phyloP scores from a whole-genome alignment of 2,888 invertebrate genomes.

The Parelbella ahira region DNA sequence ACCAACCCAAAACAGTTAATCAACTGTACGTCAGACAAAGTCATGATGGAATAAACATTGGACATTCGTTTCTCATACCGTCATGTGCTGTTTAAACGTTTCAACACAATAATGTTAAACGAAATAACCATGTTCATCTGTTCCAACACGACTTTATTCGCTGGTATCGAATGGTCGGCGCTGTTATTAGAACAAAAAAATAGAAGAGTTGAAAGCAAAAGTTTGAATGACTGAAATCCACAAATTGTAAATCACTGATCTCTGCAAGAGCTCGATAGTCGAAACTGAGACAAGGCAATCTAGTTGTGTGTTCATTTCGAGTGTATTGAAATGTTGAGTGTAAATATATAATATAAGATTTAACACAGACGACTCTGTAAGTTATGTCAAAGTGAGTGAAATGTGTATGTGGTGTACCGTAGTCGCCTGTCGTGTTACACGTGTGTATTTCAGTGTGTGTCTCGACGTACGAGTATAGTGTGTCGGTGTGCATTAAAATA shows the following conservation, averaged over 20 bases:
- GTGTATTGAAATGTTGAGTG: slow-evolving; percentile 31
- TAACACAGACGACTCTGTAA: too few relatives aligned
- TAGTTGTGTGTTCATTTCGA: slow-evolving; percentile 24
- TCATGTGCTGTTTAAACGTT: too few relatives aligned
- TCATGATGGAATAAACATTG: slow-evolving; percentile 60
- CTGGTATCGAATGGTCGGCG: slow-evolving; percentile 15
- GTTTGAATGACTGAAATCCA: slow-evolving; percentile 39
- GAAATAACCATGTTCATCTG: slow-evolving; percentile 9
- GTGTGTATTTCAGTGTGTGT: too few relatives aligned
- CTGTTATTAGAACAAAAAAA: slow-evolving; percentile 24
- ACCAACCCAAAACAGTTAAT: slow-evolving; percentile 67
- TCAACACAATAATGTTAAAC: too few relatives aligned
- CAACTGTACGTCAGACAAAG: slow-evolving; percentile 50
- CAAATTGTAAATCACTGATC: slow-evolving; percentile 47
- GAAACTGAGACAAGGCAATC: slow-evolving; percentile 29
- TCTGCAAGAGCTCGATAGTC: slow-evolving; percentile 40
- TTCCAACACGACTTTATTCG: slow-evolving; percentile 25
- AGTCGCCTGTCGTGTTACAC: too few relatives aligned
- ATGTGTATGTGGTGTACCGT: slow-evolving; percentile 1
- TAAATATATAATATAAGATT: too few relatives aligned
- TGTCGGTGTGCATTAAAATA: slow-evolving; percentile 30
- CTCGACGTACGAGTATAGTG: too few relatives aligned
- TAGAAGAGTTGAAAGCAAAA: slow-evolving; percentile 29
- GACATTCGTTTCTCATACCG: slow-evolving; percentile 32
- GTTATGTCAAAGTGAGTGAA: slow-evolving; percentile 5